Base-by-base conservation (phyloP, 2,888 invertebrate species). In the Salticus scenicus region DNA sequence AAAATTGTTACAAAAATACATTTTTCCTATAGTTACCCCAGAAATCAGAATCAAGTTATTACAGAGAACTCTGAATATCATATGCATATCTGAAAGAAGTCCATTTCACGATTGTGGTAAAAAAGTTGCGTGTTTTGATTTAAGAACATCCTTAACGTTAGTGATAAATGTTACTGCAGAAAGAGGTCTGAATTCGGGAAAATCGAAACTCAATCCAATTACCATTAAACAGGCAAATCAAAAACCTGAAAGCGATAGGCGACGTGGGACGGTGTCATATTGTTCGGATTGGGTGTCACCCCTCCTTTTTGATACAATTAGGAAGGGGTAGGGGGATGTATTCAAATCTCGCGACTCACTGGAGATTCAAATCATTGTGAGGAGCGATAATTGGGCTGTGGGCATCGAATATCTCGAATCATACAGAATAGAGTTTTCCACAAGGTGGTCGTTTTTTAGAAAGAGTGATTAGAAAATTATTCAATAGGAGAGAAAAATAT, bases 281-380 rank as follows among this genome's bases (percentile, higher is more conserved):
- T 82, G 82, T 82, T 82, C 75, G 41, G 82, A 82, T 82, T 82
- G 75, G 64, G 70, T 75, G 69, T 82, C 82, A 64, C 63, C 57
- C 82, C 20, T 28, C 75, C 47, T 47, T 17, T 2, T 10, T 64
- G 82, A 82, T 75, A 75, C 75, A 82, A 82, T 82, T 82, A 82
- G 57, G 42, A 66, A 47, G n/a, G 20, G 67, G n/a, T n/a, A n/a
- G n/a, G 63, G 82, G 75, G 75, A 82, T 64, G 82, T 75, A 82
- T 82, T 82, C 82, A 82, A 75, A 82, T 82, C 75, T 70, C 47
- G 74, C 75, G 17, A 82, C 64, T 75, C 51, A 74, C 74, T 37
- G n/a, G 7, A n/a, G 37, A 70, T 69, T 75, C 82, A 30, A 8
- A 41, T 69, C 63, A 31, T 31, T 69, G 33, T 42, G 74, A 71